Evolutionary conservation across 2,888 invertebrate genomes (phyloP).

Genomic region (Cybosia mesomella): DNA sequence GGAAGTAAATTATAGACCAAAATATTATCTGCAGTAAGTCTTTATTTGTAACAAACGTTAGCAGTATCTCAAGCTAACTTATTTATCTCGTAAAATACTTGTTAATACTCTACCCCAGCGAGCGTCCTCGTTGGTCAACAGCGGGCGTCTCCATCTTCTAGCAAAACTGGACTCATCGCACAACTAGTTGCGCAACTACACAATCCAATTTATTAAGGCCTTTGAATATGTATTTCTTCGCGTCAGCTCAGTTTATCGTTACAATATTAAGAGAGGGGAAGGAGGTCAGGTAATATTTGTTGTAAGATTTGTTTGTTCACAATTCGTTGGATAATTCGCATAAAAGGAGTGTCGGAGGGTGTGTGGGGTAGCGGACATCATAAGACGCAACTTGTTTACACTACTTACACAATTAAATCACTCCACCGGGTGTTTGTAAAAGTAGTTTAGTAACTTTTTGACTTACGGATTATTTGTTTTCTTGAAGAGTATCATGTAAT

Average conservation of each 20-base stretch:
- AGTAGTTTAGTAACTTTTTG: conserved; percentile 60
- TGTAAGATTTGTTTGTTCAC: conserved; percentile 63
- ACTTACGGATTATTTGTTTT: conserved; percentile 42
- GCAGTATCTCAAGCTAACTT: conserved; percentile 79
- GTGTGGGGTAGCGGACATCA: conserved; percentile 60
- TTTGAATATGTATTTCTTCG: conserved; percentile 60
- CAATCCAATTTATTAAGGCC: conserved; percentile 67
- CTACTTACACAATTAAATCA: conserved; percentile 83
- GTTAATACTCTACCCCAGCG: conserved; percentile 79
- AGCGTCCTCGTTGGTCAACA: conserved; percentile 60
- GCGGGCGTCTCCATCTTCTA: conserved; percentile 67
- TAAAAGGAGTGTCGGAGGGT: conserved; percentile 57
- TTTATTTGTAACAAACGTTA: conserved; percentile 65
- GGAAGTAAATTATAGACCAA: conserved; percentile 38
- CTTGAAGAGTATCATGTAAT: conserved; percentile 10
- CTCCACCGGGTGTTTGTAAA: conserved; percentile 69
- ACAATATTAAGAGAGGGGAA: conserved; percentile 42
- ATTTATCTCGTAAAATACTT: conserved; percentile 85
- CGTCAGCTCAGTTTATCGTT: conserved; percentile 50
- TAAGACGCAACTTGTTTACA: conserved; percentile 78
- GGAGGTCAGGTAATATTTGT: conserved; percentile 58
- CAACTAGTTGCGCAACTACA: conserved; percentile 53
- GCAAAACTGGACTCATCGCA: conserved; percentile 54
- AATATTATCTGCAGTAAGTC: conserved; percentile 38
- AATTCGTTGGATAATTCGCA: conserved; percentile 60